These are phyloP conservation scores for Notodonta dromedarius DNA, from an alignment of 2,888 invertebrate species.

Conservation along the genomic window DNA sequence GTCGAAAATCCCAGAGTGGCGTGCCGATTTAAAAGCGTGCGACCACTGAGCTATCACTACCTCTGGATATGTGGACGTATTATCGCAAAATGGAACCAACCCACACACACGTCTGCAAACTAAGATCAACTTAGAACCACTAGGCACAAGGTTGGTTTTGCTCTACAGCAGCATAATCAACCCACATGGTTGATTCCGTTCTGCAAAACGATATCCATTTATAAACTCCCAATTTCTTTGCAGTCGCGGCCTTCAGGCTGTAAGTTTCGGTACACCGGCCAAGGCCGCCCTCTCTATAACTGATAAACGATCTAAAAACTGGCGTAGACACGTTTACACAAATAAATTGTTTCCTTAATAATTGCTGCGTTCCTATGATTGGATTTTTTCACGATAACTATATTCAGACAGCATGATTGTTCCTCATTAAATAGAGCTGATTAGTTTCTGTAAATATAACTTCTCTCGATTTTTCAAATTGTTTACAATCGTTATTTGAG, in stretches of 20 bases:
- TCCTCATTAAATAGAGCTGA: constrained; percentile 6
- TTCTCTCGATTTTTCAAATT: not conserved
- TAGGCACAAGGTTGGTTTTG: no score
- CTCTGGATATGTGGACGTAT: no score
- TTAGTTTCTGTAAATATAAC: not conserved
- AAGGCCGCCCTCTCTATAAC: constrained; percentile 42
- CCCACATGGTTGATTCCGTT: no score
- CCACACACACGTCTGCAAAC: no score
- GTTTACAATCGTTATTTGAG: not conserved
- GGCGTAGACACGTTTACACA: constrained; percentile 35
- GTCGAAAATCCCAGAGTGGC: no score
- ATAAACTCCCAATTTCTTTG: not conserved
- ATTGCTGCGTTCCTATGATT: constrained; percentile 13
- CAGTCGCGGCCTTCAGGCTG: constrained; percentile 8
- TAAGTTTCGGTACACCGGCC: constrained; percentile 2
- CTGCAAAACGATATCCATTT: not conserved
- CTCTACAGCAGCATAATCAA: no score
- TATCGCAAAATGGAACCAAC: no score
- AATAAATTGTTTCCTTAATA: constrained; percentile 26
- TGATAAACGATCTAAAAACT: constrained; percentile 39
- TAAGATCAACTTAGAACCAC: no score
- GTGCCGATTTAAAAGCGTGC: no score
- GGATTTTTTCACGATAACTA: constrained; percentile 17
- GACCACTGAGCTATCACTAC: no score
- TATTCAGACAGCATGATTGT: constrained; percentile 23